phyloP scores from a whole-genome alignment of 2,797 vertebrate species.

The Halcyon badia region DNA sequence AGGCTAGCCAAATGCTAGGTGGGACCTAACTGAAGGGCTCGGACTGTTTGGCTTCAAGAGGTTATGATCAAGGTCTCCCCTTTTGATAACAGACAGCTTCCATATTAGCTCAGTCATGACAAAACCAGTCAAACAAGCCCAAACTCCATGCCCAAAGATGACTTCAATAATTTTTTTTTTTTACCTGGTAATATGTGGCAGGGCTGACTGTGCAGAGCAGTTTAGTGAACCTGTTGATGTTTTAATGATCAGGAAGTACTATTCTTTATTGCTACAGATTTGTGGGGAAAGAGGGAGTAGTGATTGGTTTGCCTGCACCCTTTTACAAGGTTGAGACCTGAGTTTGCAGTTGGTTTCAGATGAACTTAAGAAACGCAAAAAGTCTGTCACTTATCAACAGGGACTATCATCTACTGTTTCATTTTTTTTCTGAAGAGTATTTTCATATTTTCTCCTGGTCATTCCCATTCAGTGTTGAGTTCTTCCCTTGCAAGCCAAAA shows the following conservation, averaged over 20 bases:
- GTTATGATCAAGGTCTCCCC: not conserved
- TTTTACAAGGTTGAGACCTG: not conserved
- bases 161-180: not conserved
- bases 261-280: not conserved
- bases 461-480: accelerated
- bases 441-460: not conserved
- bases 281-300: not conserved
- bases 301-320: not conserved
- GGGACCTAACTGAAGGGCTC: not conserved
- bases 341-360: not conserved
- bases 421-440: not conserved
- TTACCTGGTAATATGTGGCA: not conserved
- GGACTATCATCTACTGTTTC: not conserved
- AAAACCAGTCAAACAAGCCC: not conserved
- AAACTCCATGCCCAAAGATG: not conserved
- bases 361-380: not conserved
- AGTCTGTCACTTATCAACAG: not conserved
- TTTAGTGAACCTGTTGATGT: not conserved
- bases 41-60: not conserved
- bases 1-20: not conserved
- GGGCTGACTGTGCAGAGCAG: not conserved
- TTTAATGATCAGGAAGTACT: not conserved
- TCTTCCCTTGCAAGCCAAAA: not conserved
- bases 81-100: not conserved
- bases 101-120: not conserved